phyloP scores from a whole-genome alignment of 2,888 invertebrate species.

The Cataglyphis cursor region DNA sequence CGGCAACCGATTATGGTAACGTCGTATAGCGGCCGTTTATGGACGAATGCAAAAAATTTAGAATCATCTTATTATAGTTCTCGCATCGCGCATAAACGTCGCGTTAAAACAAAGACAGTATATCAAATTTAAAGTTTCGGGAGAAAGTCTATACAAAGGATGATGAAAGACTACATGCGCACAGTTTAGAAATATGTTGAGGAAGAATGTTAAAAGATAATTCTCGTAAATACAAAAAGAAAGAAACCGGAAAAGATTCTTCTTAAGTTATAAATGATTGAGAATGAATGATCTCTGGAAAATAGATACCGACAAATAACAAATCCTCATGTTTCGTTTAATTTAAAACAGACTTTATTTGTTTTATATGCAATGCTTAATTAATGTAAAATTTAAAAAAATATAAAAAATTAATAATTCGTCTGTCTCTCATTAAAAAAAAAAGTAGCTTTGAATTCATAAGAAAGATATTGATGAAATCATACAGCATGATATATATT shows the following conservation, averaged over 20 bases:
- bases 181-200: background rate
- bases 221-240: background rate
- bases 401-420: background rate
- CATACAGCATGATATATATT: background rate
- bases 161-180: background rate
- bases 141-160: background rate
- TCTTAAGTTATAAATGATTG: background rate
- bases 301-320: background rate
- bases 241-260: background rate
- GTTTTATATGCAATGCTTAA: conserved; percentile 1
- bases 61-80: background rate
- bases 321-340: background rate
- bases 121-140: conserved; percentile 20
- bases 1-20: conserved; percentile 5
- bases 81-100: background rate
- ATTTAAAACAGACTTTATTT: background rate
- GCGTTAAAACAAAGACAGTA: conserved; percentile 7
- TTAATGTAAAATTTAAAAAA: background rate
- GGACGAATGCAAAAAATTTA: conserved; percentile 11
- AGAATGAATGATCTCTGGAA: background rate
- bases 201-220: background rate
- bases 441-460: background rate
- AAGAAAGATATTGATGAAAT: conserved; percentile 4
- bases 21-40: background rate
- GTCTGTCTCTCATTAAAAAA: background rate